phyloP scores from a whole-genome alignment of 92 coral and sea anemone genomes.

The Porites evermanni region DNA sequence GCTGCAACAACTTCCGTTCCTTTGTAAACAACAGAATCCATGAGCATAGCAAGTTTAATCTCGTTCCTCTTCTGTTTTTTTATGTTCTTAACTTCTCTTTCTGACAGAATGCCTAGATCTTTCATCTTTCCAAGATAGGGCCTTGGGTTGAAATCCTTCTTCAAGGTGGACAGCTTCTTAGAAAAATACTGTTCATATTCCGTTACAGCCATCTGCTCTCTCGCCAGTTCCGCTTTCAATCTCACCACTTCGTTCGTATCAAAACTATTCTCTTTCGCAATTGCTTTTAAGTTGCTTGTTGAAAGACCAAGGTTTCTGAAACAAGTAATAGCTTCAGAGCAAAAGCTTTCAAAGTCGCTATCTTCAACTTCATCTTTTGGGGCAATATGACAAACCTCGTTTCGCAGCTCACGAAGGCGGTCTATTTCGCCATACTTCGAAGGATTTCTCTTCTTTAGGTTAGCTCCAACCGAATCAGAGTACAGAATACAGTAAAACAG shows the following conservation, averaged over 20 bases:
- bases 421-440: background rate
- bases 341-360: slow-evolving; percentile 17
- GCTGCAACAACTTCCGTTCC: too few relatives aligned
- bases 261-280: background rate
- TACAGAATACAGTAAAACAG: slow-evolving; percentile 36
- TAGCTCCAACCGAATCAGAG: slow-evolving; percentile 20
- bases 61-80: too few relatives aligned
- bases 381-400: slow-evolving; percentile 25
- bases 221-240: slow-evolving; percentile 2
- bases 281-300: slow-evolving; percentile 14
- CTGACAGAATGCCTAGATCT: too few relatives aligned
- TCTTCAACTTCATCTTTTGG: slow-evolving; percentile 6
- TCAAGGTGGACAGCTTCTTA: background rate
- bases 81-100: too few relatives aligned
- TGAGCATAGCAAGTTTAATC: too few relatives aligned
- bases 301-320: slow-evolving; percentile 5
- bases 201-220: slow-evolving; percentile 12
- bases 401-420: slow-evolving; percentile 36
- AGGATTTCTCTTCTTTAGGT: background rate
- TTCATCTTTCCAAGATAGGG: too few relatives aligned
- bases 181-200: slow-evolving; percentile 3
- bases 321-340: slow-evolving; percentile 9
- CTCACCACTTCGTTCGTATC: slow-evolving; percentile 14
- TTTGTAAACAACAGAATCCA: too few relatives aligned
- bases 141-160: too few relatives aligned